Percentiles rank a stretch among this genome's conserved stretches.
phyloP scores from a whole-genome alignment of 1,140 invertebrate species.

The Papilio machaon region DNA sequence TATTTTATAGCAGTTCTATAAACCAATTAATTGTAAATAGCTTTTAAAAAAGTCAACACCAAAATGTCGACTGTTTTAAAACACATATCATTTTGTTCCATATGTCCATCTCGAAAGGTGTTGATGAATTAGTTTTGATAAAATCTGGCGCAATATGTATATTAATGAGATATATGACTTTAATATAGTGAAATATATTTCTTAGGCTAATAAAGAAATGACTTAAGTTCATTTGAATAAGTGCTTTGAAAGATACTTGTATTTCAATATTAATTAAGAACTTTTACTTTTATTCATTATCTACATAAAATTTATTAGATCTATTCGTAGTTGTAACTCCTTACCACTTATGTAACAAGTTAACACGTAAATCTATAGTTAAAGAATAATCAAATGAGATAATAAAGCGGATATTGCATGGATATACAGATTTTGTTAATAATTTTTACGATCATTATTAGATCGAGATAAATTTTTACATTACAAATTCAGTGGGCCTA shows the following conservation, averaged over 20 bases:
- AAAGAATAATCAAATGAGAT: too few species aligned
- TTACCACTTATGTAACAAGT: background rate
- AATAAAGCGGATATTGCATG: too few species aligned
- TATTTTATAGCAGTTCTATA: background rate
- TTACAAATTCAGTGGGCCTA: too few species aligned
- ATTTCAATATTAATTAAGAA: background rate
- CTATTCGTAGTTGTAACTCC: background rate
- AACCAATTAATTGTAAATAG: background rate
- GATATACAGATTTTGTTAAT: too few species aligned
- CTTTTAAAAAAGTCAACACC: background rate
- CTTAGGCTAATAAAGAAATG: background rate
- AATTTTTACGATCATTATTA: too few species aligned
- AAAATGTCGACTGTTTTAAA: background rate
- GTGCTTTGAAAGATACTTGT: background rate
- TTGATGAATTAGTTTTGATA: background rate
- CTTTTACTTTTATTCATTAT: background rate
- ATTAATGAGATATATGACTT: background rate
- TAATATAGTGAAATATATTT: background rate
- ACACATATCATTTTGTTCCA: background rate
- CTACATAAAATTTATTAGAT: background rate
- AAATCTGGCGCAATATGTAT: background rate
- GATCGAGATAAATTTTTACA: too few species aligned
- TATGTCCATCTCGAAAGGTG: background rate
- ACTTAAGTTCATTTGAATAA: background rate
- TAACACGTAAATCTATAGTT: too few species aligned